Base-by-base conservation (phyloP, 2,888 invertebrate genomes). In the Bellardia bayeri region DNA sequence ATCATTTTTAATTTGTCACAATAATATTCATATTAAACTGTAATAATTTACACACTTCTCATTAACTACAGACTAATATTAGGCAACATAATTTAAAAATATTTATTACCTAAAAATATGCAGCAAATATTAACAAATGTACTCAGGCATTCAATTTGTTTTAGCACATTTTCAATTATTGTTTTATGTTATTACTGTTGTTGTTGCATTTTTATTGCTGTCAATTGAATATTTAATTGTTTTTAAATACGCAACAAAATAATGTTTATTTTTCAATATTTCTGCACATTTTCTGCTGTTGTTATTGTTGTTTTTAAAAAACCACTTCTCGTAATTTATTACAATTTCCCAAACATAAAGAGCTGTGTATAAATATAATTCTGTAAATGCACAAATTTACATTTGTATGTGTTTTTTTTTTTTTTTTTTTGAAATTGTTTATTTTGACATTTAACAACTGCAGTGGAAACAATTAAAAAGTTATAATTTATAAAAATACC, bases 391-490 rank as follows among this genome's bases (percentile, higher is more conserved):
- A 61, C 72, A 49, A 37, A 61, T 83, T 75, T 58, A 13, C 16
- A n/a, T 42, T 5, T 42, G 9, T 40, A 64, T 23, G 30, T 42
- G 63, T 40, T 63, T n/a, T n/a, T 61, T 40, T 42, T 6, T 2
- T 42, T 3, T 45, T 30, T 72, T 33, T 61, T 71, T 40, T 72
- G 14, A 6, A 9, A 64, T 76, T 49, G 51, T 83, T 87, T 82
- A 74, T 87, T 84, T 75, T 84, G 84, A 87, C 87, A 87, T 79
- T 85, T 64, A 79, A 85, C 87, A 87, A 87, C 84, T 87, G 82
- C 87, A 85, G 87, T 79, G 87, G 84, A 87, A 82, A 82, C 79
- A 87, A 85, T 87, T 87, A 85, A 85, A 87, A 85, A 69, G 69
- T 82, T 87, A 82, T 87, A 85, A 85, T 85, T 87, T 85, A 85